Evolutionary conservation across 2,797 vertebrate genomes (phyloP), one percentile per base, ranked within the genome.

Genomic region (Sorex maritimensis): DNA sequence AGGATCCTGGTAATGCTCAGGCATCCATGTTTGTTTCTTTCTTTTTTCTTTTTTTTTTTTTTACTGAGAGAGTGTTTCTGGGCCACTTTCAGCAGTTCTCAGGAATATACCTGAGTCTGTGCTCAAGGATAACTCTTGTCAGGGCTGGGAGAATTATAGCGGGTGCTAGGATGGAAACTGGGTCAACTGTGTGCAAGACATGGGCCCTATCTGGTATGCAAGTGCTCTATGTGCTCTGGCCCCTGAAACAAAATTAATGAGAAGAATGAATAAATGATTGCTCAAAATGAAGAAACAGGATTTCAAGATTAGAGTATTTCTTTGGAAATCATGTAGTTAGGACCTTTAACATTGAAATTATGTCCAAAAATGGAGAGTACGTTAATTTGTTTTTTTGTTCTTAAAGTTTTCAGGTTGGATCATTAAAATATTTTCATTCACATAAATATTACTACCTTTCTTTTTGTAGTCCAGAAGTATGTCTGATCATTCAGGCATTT

Each of bases 281-380:
- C 61, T 63, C 3, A 73, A 91, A 90, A 68, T 34, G 3, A 7
- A 71, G 23, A 71, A 73, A 68, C 12, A 55, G 4, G 58, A 84
- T 67, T 73, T 74, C 87, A 85, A 58, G 24, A 58, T 24, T 77
- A 0, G 17, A 75, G 2, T 93, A 72, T 74, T 75, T 83, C 73
- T 77, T 1, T 87, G 81, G 73, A 87, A 89, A 41, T 86, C 17
- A 21, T 68, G 23, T 79, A 52, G n/a, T 38, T 90, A 93, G 85
- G 24, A 7, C 5, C 14, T 3, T 49, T 61, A 67, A 73, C 24
- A 26, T 21, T 77, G 55, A 86, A 84, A 69, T 72, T 14, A 1
- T 92, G 46, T 72, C 2, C 34, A 55, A 88, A 81, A 74, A 13
- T 52, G 72, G 46, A 78, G 34, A 30, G 49, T 72, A 74, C 30